A percentile compares a stretch with the other conserved stretches of the same genome.
Conservation (phyloP, 1,140 invertebrate species). For the Panulirus ornatus region DNA sequence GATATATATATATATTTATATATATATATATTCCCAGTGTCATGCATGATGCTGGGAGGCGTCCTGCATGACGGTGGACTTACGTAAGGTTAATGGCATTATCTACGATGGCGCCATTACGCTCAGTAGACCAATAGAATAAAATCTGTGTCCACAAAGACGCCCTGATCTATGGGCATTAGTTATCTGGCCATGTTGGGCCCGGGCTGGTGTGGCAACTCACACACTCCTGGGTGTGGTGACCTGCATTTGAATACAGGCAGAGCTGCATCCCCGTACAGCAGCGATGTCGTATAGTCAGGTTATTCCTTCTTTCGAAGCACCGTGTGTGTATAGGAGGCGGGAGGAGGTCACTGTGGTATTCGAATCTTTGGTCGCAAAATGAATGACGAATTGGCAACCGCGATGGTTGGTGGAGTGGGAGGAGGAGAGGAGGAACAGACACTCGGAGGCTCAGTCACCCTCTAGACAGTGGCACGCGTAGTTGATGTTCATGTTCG, state of each 20-base stretch:
- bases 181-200: not conserved
- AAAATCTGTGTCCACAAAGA: not conserved
- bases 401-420: not conserved
- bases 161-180: not conserved
- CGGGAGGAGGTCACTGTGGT: no score
- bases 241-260: not conserved
- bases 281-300: no score
- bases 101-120: not conserved
- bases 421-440: not conserved
- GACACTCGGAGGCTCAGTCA: not conserved
- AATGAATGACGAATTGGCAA: no score
- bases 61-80: no score
- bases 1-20: no score
- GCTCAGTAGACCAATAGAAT: not conserved
- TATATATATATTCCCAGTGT: no score
- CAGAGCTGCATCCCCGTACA: no score
- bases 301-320: no score
- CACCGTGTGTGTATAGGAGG: no score
- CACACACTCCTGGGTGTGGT: not conserved
- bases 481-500: no score
- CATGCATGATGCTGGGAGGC: not conserved
- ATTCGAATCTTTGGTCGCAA: no score
- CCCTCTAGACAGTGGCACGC: not conserved
- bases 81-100: not conserved
- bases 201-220: not conserved